Evolutionary conservation across 2,888 invertebrate genomes (phyloP), one percentile per base, ranked within the genome.

Genomic region (Eilema sororculum): DNA sequence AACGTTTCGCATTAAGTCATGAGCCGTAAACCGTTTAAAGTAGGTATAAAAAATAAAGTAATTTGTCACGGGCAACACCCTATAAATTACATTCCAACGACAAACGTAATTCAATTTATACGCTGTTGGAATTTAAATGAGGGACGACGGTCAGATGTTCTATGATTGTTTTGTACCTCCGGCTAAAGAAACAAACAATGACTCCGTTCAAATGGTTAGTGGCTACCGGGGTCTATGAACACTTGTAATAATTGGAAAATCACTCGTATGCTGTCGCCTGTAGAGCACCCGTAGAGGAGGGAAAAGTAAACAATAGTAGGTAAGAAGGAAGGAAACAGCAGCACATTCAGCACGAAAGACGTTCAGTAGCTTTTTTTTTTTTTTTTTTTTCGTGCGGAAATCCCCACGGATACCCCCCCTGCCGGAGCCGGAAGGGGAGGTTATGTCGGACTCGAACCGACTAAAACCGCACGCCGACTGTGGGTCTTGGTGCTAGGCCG

Each of bases 41-140:
- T 52, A 52, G n/a, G 56, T 52, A 33, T 24, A 61, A 56, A 69
- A 69, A 52, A 52, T 63, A 46, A 24, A 37, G 33, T 65, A 16
- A 62, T 66, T 62, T 69, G 37, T 66, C 61, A 66, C 28, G 30
- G 65, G 28, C 57, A 56, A 56, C 69, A 61, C 65, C 22, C 56
- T 10, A 65, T 69, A 61, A 28, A 61, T 57, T 61, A 37, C 2
- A 61, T 65, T 61, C 24, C 10, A 56, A 22, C 52, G 20, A 24
- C 64, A 57, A 61, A 61, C 61, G 61, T 57, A 24, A 69, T 62
- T 62, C 57, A 66, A 62, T 66, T 66, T 66, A 65, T 22, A 16
- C 24, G 69, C 22, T 22, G 57, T 41, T 57, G 16, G 61, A 65
- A 65, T 69, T 61, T 52, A 46, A 69, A 69, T 25, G 52, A 25